phyloP scores from a whole-genome alignment of 1,140 invertebrate genomes.

The Orius insidiosus region DNA sequence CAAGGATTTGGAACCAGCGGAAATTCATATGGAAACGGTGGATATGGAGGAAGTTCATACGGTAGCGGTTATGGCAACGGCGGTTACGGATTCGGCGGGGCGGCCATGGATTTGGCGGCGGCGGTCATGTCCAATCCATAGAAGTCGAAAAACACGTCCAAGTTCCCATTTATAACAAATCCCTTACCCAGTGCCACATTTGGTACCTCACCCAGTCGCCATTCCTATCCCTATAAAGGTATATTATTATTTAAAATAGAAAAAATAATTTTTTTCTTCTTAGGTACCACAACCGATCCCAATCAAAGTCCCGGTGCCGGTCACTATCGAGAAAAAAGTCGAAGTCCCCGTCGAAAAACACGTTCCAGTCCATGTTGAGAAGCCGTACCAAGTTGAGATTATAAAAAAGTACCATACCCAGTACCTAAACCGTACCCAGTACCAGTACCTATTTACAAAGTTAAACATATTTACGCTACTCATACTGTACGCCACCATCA shows the following conservation, averaged over 20 bases:
- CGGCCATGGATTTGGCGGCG: neutral
- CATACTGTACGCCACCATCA: neutral
- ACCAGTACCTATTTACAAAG: conserved; percentile 12
- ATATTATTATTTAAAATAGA: neutral
- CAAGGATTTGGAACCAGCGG: neutral
- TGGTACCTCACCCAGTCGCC: conserved; percentile 7
- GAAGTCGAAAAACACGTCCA: conserved; percentile 12
- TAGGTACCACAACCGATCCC: conserved; percentile 12
- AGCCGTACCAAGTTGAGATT: conserved; percentile 10
- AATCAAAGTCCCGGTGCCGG: conserved; percentile 11
- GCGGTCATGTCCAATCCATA: neutral
- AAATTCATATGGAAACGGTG: no score
- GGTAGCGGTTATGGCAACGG: neutral
- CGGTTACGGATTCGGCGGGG: neutral
- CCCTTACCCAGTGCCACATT: conserved; percentile 9
- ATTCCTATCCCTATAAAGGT: conserved; percentile 10
- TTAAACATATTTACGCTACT: conserved; percentile 11
- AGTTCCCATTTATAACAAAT: conserved; percentile 9
- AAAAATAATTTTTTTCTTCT: no score
- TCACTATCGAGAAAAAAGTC: conserved; percentile 9
- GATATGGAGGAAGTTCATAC: no score
- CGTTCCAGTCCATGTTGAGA: conserved; percentile 10
- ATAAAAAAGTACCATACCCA: conserved; percentile 11
- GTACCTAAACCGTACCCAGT: conserved; percentile 13
- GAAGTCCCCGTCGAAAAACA: conserved; percentile 11